Conservation (phyloP, 2,888 invertebrate species). For the Chloromyia formosa region DNA sequence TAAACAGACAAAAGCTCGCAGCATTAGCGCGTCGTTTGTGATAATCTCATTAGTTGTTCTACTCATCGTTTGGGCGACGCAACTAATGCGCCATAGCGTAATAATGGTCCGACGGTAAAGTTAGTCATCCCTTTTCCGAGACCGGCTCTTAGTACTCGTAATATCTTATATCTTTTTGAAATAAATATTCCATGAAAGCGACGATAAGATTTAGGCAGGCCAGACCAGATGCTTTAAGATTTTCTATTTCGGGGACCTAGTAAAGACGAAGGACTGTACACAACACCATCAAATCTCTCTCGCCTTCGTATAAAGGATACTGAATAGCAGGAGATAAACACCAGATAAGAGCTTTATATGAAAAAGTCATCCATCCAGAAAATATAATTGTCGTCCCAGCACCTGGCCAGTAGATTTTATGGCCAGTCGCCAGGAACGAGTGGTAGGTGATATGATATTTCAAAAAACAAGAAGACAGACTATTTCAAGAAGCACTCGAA, state of each 20-base stretch:
- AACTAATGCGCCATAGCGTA: background rate
- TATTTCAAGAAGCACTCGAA: background rate
- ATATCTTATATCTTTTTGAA: slow-evolving; percentile 10
- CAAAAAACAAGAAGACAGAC: background rate
- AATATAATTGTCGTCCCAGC: slow-evolving; percentile 1
- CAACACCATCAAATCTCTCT: background rate
- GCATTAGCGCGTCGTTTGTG: slow-evolving; percentile 50
- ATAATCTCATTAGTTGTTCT: slow-evolving; percentile 44
- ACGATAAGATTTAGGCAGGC: background rate
- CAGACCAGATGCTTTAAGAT: slow-evolving; percentile 21
- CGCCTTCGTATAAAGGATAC: slow-evolving; percentile 9
- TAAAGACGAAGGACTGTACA: background rate
- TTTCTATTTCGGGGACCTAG: slow-evolving; percentile 15
- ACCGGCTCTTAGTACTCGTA: background rate
- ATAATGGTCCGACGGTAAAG: slow-evolving; percentile 5
- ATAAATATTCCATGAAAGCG: slow-evolving; percentile 8
- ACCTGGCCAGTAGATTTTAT: slow-evolving; percentile 19
- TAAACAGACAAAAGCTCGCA: slow-evolving; percentile 49
- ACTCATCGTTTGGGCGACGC: slow-evolving; percentile 16
- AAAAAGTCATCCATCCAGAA: slow-evolving; percentile 11
- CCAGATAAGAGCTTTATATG: slow-evolving; percentile 33
- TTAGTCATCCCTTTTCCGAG: slow-evolving; percentile 5
- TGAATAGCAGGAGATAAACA: background rate
- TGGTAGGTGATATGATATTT: background rate
- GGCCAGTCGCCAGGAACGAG: background rate